These are phyloP conservation scores for Pocillopora grandis DNA, from an alignment of 92 coral and sea anemone species.

Conservation along the genomic window DNA sequence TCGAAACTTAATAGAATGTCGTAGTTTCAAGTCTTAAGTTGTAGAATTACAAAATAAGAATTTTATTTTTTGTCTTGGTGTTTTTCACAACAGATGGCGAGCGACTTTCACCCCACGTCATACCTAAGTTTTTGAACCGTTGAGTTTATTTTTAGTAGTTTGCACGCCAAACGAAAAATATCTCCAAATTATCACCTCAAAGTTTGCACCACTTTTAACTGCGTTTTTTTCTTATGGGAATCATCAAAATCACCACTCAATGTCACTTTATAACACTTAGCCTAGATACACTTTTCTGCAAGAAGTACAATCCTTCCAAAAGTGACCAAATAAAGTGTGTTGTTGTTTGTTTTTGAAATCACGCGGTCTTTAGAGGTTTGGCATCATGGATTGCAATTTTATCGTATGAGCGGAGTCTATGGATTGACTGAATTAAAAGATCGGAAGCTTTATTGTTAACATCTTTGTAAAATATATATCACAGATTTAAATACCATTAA, in stretches of 20 bases:
- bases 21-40: neutral
- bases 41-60: neutral
- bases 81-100: constrained; percentile 30
- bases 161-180: neutral
- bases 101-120: constrained; percentile 1
- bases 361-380: constrained; percentile 2
- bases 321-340: neutral
- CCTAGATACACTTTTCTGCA: neutral
- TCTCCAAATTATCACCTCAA: neutral
- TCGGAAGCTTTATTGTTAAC: neutral
- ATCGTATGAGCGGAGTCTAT: constrained; percentile 27
- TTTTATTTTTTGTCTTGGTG: neutral
- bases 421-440: neutral
- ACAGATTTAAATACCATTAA: neutral
- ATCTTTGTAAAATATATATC: neutral
- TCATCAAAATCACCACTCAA: no score
- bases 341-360: constrained; percentile 2
- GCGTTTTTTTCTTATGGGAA: no score
- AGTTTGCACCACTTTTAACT: no score
- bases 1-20: neutral
- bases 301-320: neutral
- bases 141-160: constrained; percentile 21
- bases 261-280: no score
- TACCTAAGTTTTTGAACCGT: neutral
- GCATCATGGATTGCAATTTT: constrained; percentile 15